A percentile compares a stretch with the other conserved stretches of the same genome.
Conservation (phyloP, 2,888 invertebrate species). For the Hypolimnas misippus region DNA sequence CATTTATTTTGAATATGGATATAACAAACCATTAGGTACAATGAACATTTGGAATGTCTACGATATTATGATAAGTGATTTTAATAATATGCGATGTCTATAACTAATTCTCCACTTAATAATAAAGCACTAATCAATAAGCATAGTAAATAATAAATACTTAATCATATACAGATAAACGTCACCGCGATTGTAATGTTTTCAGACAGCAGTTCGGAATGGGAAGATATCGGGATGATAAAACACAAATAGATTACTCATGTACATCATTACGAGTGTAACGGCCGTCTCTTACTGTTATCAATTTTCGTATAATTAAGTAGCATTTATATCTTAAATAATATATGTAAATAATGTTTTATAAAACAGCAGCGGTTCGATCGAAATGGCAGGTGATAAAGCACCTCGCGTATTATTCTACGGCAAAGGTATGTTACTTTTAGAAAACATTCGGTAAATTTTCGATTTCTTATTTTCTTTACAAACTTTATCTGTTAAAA, state of each 20-base stretch:
- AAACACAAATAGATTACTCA: slow-evolving; percentile 54
- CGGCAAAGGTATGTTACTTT: slow-evolving; percentile 59
- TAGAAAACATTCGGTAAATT: neutral
- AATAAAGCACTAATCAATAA: slow-evolving; percentile 11
- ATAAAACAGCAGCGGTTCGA: slow-evolving; percentile 64
- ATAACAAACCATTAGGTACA: no score
- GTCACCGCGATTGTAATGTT: slow-evolving; percentile 56
- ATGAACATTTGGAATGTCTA: neutral
- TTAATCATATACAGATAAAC: slow-evolving; percentile 58
- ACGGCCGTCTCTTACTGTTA: slow-evolving; percentile 46
- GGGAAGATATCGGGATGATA: slow-evolving; percentile 44
- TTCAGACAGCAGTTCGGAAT: slow-evolving; percentile 56
- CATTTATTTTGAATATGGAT: no score
- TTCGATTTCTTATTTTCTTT: neutral
- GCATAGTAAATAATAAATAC: slow-evolving; percentile 32
- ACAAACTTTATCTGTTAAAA: no score
- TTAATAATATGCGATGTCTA: neutral
- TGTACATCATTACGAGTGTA: slow-evolving; percentile 52
- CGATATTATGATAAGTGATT: neutral
- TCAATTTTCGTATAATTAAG: slow-evolving; percentile 47
- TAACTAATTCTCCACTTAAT: neutral
- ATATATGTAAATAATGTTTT: slow-evolving; percentile 56
- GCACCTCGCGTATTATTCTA: slow-evolving; percentile 65
- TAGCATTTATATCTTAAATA: slow-evolving; percentile 43
- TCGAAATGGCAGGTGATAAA: slow-evolving; percentile 61